phyloP scores from a whole-genome alignment of 2,888 invertebrate species.

The Ichneumoninae sp. region DNA sequence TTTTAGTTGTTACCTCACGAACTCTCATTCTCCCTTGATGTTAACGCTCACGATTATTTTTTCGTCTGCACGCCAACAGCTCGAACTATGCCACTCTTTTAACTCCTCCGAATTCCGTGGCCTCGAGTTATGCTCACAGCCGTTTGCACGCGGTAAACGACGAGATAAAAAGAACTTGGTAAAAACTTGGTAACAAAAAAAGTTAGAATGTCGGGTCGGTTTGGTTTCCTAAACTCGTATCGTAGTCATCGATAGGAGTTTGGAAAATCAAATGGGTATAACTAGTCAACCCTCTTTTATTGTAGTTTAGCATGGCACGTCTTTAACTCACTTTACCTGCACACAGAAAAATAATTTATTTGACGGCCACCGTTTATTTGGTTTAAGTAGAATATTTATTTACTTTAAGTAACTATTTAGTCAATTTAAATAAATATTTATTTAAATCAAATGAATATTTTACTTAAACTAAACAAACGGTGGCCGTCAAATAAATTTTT shows the following conservation, averaged over 20 bases:
- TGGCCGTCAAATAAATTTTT: too few species aligned
- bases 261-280: neutral
- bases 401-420: too few species aligned
- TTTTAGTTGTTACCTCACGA: constrained; percentile 45
- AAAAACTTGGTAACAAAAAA: neutral
- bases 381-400: too few species aligned
- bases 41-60: constrained; percentile 44
- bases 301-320: too few species aligned
- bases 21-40: constrained; percentile 39
- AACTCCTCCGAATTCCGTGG: constrained; percentile 9
- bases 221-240: neutral
- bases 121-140: neutral
- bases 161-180: constrained; percentile 3
- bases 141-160: neutral
- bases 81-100: constrained; percentile 23
- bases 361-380: too few species aligned
- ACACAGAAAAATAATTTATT: too few species aligned
- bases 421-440: too few species aligned
- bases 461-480: too few species aligned
- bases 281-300: too few species aligned
- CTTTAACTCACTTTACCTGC: too few species aligned
- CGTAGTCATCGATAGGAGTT: neutral
- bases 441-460: too few species aligned
- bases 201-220: neutral
- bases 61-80: constrained; percentile 56